Evolutionary conservation across 2,888 invertebrate species (phyloP).

Genomic region (Cephus sareptanus): DNA sequence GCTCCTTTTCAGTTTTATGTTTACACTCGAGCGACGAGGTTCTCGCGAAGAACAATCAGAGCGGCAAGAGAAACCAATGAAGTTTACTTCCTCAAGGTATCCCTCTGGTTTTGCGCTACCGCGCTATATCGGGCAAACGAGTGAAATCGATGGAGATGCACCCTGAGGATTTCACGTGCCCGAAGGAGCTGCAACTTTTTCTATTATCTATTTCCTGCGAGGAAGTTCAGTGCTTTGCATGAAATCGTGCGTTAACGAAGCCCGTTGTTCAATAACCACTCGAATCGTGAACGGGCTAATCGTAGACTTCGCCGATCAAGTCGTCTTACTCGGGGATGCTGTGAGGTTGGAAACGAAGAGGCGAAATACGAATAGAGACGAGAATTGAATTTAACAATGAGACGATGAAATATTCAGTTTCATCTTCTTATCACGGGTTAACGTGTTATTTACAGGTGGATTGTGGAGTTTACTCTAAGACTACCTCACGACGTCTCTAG

Average conservation of each 20-base stretch:
- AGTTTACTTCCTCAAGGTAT: background rate
- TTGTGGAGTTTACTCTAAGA: too few relatives aligned
- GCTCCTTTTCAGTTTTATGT: constrained; percentile 23
- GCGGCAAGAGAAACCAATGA: background rate
- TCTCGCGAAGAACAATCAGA: background rate
- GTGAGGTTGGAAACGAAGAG: background rate
- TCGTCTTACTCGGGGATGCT: background rate
- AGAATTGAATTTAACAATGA: background rate
- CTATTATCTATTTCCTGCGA: background rate
- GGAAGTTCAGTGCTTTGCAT: background rate
- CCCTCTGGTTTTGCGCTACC: background rate
- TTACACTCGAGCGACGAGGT: background rate
- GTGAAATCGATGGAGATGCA: background rate
- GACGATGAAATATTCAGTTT: background rate
- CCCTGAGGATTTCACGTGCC: background rate
- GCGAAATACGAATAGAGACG: background rate
- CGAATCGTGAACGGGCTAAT: background rate
- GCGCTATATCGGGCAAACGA: background rate
- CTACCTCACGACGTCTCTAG: too few relatives aligned
- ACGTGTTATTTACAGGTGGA: too few relatives aligned
- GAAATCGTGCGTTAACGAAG: background rate
- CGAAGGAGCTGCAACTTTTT: background rate
- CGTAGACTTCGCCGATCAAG: background rate
- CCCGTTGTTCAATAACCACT: background rate
- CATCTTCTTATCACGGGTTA: background rate